Conservation (phyloP, 2,113 vertebrate genomes). For the Sciurus niger region DNA sequence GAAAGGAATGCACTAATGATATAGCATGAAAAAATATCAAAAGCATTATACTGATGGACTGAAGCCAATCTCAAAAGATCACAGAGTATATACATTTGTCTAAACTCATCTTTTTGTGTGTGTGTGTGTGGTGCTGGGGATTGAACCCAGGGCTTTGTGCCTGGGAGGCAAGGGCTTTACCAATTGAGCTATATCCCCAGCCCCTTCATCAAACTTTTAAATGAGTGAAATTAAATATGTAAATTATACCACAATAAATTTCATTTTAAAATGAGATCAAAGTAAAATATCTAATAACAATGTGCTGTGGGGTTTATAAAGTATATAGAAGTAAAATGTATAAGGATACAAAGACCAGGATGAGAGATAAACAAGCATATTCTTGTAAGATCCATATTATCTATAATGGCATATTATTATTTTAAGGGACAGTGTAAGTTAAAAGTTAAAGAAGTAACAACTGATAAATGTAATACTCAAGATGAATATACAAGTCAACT, state of each 20-base stretch:
- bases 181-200: too few relatives aligned
- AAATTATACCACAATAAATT: conserved; percentile 20
- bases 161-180: too few relatives aligned
- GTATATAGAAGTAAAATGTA: not conserved
- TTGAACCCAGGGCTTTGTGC: too few relatives aligned
- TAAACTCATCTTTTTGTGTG: not conserved
- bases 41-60: not conserved
- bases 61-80: not conserved
- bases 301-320: not conserved
- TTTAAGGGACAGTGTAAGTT: conserved; percentile 16
- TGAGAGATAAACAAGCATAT: not conserved
- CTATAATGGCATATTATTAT: not conserved
- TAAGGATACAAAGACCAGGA: not conserved
- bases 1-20: conserved; percentile 14
- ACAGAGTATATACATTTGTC: not conserved
- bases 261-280: not conserved
- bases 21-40: not conserved
- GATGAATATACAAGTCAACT: conserved; percentile 29
- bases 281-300: not conserved
- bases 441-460: conserved; percentile 40
- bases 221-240: not conserved
- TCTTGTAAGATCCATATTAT: not conserved
- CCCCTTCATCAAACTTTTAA: not conserved
- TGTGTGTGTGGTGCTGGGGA: too few relatives aligned
- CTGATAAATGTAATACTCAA: not conserved